Base-by-base conservation (phyloP, 2,113 vertebrate species). In the Labrus mixtus region DNA sequence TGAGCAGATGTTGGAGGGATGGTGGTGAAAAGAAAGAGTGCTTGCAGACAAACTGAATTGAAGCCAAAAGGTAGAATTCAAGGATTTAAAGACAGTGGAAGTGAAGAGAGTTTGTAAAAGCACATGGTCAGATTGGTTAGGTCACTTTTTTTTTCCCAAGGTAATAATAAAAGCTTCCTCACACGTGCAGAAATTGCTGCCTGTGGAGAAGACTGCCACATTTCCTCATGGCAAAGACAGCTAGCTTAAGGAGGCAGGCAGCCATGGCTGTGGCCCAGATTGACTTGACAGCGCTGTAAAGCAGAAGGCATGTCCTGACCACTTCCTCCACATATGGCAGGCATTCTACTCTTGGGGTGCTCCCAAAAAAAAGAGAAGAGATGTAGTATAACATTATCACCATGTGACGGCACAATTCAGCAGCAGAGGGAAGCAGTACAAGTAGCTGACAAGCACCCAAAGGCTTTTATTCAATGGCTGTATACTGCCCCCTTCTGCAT, bases 401-500 rank as follows among this genome's bases (percentile, higher is more conserved):
- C 83, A 78, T 82, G 90, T 87, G 82, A 80, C 67, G 79, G 25
- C 78, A 64, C 70, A 68, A 9, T 76, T 82, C 19, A 57, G 63
- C 83, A 81, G 66, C 81, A 78, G 73, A 79, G 74, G 65, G 76
- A 41, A 74, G 62, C 68, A 67, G 78, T 59, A 46, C 10, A 68
- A 73, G 50, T 36, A 13, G 57, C 65, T 81, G 85, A 67, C 79
- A 55, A 11, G 29, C n/a, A 10, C 55, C 72, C 82, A 48, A 45
- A 66, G 25, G 10, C 20, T 46, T 57, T 57, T 16, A 1, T 62
- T 45, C 12, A 25, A 20, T 61, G 56, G 87, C 54, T 56, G 67
- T 53, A 78, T 69, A 89, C 81, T 93, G 92, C 89, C 90, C 79
- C 73, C 93, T 90, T 46, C 66, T 82, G 92, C 3, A 25, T 12